Percentiles rank a stretch among this genome's conserved stretches.
Conservation (phyloP, 2,888 invertebrate species). For the Dynastes tityus region DNA sequence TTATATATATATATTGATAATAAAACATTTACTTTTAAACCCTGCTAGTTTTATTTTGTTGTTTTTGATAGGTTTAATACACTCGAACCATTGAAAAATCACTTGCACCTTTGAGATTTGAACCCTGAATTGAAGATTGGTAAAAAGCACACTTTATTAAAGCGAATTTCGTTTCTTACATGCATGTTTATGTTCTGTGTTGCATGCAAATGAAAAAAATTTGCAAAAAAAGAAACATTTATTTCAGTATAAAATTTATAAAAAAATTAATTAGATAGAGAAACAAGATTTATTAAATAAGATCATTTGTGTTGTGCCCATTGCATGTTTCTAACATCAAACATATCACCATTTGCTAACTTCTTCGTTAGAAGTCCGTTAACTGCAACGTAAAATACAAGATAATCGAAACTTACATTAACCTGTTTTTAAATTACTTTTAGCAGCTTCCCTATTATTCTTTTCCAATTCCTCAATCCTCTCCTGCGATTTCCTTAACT, state of each 20-base stretch:
- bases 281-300: background rate
- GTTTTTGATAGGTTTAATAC: background rate
- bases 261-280: background rate
- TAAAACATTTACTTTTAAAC: conserved; percentile 38
- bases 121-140: no score
- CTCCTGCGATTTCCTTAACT: conserved; percentile 59
- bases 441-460: conserved; percentile 64
- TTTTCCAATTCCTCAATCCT: conserved; percentile 64
- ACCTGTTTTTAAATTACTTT: conserved; percentile 60
- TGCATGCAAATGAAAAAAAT: no score
- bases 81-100: no score
- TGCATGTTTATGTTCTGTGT: no score
- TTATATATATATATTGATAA: conserved; percentile 47
- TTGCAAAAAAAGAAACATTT: no score
- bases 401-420: conserved; percentile 23
- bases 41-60: background rate
- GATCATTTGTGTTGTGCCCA: conserved; percentile 18
- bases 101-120: no score
- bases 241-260: no score
- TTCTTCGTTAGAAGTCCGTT: conserved; percentile 63
- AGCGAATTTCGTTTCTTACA: no score
- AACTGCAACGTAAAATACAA: conserved; percentile 59
- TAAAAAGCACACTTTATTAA: no score
- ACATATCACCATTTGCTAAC: conserved; percentile 56
- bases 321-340: conserved; percentile 48